Evolutionary conservation across 2,113 vertebrate species (phyloP).

Genomic region (Orthonyx spaldingii): DNA sequence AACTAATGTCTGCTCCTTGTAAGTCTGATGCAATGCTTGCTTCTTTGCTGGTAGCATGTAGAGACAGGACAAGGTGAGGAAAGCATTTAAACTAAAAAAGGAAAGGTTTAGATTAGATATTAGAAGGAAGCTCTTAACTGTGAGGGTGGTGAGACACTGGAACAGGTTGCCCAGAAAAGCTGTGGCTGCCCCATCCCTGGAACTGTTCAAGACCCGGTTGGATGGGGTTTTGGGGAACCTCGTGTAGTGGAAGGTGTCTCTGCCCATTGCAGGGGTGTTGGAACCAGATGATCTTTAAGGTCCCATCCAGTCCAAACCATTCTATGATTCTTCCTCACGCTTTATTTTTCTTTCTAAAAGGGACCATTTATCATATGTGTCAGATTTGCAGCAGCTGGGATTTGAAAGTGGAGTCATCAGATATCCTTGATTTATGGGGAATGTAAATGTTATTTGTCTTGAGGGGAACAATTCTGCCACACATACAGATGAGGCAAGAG

Average conservation of each 20-base stretch:
- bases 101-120: neutral
- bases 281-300: accelerated
- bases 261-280: accelerated
- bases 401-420: neutral
- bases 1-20: accelerated
- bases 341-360: neutral
- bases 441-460: neutral
- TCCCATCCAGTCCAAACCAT: neutral
- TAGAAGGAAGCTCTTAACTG: neutral
- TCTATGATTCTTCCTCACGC: neutral
- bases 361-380: neutral
- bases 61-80: neutral
- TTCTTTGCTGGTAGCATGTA: neutral
- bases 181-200: neutral
- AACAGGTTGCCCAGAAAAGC: neutral
- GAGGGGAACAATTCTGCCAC: neutral
- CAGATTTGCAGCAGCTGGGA: neutral
- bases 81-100: neutral
- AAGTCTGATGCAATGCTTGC: neutral
- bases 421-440: neutral
- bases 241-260: too few relatives aligned
- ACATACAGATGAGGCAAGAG: accelerated
- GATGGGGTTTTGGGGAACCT: neutral
- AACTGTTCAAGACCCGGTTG: neutral
- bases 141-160: neutral